Conservation (phyloP, 2,113 vertebrate genomes). For the Brachionichthys hirsutus region DNA sequence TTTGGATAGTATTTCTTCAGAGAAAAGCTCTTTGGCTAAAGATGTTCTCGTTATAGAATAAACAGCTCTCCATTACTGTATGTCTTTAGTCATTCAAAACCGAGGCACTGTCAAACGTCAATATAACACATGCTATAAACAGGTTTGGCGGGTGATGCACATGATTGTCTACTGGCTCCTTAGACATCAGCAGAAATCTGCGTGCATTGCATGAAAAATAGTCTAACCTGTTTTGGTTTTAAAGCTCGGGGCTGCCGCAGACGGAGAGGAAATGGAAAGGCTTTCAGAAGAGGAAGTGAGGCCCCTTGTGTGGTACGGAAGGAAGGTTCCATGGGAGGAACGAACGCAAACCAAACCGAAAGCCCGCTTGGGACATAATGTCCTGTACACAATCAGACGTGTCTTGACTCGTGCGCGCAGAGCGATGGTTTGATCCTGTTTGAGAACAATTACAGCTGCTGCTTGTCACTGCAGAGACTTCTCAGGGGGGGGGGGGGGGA, state of each 20-base stretch:
- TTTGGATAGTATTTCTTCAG: neutral
- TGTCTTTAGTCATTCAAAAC: neutral
- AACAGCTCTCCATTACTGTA: neutral
- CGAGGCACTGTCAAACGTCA: neutral
- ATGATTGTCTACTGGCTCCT: neutral
- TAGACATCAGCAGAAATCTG: slow-evolving; percentile 5
- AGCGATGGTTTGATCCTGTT: neutral
- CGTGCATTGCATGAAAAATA: slow-evolving; percentile 7
- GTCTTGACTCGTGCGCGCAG: no score
- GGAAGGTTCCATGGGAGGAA: slow-evolving; percentile 59
- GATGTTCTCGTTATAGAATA: neutral
- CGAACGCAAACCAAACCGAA: slow-evolving; percentile 53
- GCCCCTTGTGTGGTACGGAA: slow-evolving; percentile 54
- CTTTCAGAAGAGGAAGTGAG: slow-evolving; percentile 66
- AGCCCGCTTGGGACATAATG: slow-evolving; percentile 40
- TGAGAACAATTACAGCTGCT: slow-evolving; percentile 1
- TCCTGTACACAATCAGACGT: slow-evolving; percentile 32
- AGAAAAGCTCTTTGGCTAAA: slow-evolving; percentile 1
- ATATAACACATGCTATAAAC: neutral
- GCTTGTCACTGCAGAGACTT: neutral
- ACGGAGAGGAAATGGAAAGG: slow-evolving; percentile 70
- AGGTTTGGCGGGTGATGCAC: neutral
- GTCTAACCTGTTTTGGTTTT: slow-evolving; percentile 29
- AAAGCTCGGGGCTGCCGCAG: slow-evolving; percentile 36
- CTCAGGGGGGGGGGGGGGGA: no score